Evolutionary conservation across 2,113 vertebrate genomes (phyloP).

Genomic region (Hemichromis elongatus): DNA sequence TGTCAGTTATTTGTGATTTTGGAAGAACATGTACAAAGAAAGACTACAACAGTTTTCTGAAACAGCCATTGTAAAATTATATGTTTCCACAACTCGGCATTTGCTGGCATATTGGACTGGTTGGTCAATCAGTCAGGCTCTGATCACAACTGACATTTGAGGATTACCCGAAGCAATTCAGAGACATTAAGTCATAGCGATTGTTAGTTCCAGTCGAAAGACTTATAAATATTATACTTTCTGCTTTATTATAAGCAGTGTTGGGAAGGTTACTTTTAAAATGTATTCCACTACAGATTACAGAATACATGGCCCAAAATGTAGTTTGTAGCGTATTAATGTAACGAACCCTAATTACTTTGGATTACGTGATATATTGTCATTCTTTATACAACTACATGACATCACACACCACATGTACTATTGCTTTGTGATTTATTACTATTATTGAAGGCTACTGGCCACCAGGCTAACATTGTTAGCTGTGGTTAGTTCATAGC

Average conservation of each 20-base stretch:
- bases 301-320: neutral
- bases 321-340: too few species aligned
- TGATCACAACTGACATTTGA: neutral
- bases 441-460: neutral
- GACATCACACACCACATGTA: too few species aligned
- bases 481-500: neutral
- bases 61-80: neutral
- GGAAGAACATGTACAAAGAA: neutral
- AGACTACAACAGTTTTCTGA: neutral
- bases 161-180: neutral
- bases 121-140: neutral
- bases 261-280: neutral
- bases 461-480: fast-evolving
- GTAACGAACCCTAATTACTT: neutral
- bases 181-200: neutral
- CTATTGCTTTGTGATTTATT: neutral
- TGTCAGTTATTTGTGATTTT: neutral
- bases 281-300: neutral
- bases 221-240: neutral
- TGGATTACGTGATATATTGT: fast-evolving
- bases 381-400: neutral
- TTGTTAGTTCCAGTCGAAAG: neutral
- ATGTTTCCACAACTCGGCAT: neutral
- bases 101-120: neutral
- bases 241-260: neutral